Evolutionary conservation across 2,888 invertebrate species (phyloP).

Genomic region (Eurytoma adleriae): DNA sequence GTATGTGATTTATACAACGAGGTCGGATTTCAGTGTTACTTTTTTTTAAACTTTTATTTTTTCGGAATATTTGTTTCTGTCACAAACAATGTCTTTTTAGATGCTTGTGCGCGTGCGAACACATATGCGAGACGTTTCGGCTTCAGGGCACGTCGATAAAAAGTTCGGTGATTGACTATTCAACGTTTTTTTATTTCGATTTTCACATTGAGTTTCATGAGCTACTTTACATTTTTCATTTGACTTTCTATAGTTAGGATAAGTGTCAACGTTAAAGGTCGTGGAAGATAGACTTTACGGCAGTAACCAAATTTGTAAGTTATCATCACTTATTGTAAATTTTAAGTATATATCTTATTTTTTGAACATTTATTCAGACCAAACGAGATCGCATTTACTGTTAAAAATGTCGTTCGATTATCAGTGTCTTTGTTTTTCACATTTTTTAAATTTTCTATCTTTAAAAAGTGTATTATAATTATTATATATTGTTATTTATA

Average conservation of each 20-base stretch:
- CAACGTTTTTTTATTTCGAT: not conserved
- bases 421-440: slow-evolving; percentile 16
- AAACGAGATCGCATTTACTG: not conserved
- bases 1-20: slow-evolving; percentile 43
- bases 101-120: slow-evolving; percentile 65
- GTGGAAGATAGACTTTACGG: slow-evolving; percentile 32
- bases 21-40: slow-evolving; percentile 57
- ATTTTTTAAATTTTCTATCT: not conserved
- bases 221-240: slow-evolving; percentile 11
- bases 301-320: slow-evolving; percentile 25
- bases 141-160: slow-evolving; percentile 32
- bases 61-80: slow-evolving; percentile 69
- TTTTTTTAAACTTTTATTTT: slow-evolving; percentile 60
- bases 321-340: not conserved
- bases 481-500: slow-evolving; percentile 21
- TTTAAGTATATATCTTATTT: slow-evolving; percentile 3
- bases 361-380: not conserved
- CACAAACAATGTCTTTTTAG: slow-evolving; percentile 64
- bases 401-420: slow-evolving; percentile 28
- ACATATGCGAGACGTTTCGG: slow-evolving; percentile 47
- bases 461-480: slow-evolving; percentile 23
- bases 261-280: slow-evolving; percentile 21
- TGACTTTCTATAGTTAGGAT: not conserved
- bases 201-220: not conserved
- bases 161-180: slow-evolving; percentile 5